Evolutionary conservation across 2,888 invertebrate genomes (phyloP), one percentile per base, ranked within the genome.

Genomic region (Eristalis intricaria): DNA sequence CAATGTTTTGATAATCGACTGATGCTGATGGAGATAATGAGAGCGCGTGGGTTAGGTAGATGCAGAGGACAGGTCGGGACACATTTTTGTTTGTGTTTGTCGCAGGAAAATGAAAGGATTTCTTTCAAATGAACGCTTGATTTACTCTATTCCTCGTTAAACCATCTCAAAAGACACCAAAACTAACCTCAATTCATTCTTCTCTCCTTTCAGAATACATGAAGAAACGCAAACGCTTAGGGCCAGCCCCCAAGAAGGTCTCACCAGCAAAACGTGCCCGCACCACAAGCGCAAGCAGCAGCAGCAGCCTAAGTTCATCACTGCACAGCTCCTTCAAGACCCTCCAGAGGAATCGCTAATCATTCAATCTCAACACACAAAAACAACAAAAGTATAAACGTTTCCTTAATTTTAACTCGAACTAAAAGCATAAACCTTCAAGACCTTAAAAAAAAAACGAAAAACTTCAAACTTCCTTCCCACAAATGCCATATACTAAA

Each of bases 211-310:
- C 90, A 93, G 93, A 93, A 89, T 93, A 92, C 89, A 92, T 93
- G 92, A 93, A 93, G 90, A 93, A 93, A 89, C 93, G 93, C 88
- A 93, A 93, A 90, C 92, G 93, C 43, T 91, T 93, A 65, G 89
- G 91, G 58, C 92, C 93, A 89, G 91, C 93, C 79, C 92, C 93
- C 68, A 93, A 92, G 89, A 93, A 93, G 90, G 89, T 91, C 83
- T 91, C 92, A 77, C 92, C 92, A 85, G 90, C 91, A 75, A 93
- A 93, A 90, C 92, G 92, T 76, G 90, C 92, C 90, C 92, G 93
- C 88, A 91, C 90, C 78, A 90, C 89, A 63, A 91, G 91, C 58
- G 89, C 89, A 76, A 68, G 84, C 80, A 73, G 78, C 26, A 26
- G 26, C 80, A 88, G 86, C 70, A 89, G 88, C 81, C 80, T 77